These are phyloP conservation scores for Pampusana beccarii DNA, from an alignment of 2,113 vertebrate genomes.

Conservation along the genomic window DNA sequence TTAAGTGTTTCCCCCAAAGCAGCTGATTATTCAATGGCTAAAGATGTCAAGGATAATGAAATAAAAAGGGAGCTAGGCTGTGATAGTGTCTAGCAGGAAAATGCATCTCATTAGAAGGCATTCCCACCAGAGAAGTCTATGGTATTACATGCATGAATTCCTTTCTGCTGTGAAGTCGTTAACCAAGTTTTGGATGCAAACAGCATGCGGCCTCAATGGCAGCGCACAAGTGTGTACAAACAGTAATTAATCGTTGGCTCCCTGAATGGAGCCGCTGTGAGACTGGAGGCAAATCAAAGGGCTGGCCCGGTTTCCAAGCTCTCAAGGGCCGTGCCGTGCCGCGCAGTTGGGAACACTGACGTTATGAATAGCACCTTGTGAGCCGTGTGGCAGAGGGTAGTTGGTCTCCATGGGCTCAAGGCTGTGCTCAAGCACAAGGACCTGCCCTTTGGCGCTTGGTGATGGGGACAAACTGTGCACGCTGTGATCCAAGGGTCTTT, in stretches of 20 bases:
- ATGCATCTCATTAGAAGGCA: constrained; percentile 31
- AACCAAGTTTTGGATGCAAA: constrained; percentile 46
- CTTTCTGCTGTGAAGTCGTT: constrained; percentile 35
- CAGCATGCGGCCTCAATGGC: background rate
- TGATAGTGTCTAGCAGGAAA: background rate
- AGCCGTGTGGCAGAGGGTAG: background rate
- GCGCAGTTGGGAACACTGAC: constrained; percentile 59
- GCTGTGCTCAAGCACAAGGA: constrained; percentile 20
- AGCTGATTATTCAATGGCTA: constrained; percentile 54
- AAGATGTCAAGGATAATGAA: constrained; percentile 62
- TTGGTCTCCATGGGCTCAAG: constrained; percentile 15
- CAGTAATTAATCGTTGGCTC: constrained; percentile 48
- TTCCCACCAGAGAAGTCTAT: constrained; percentile 4
- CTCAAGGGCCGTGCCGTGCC: background rate
- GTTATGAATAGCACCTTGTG: constrained; percentile 55
- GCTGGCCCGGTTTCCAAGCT: background rate
- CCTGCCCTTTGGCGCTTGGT: background rate
- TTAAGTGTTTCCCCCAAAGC: constrained; percentile 51
- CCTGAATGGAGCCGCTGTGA: constrained; percentile 67
- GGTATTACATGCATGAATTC: constrained; percentile 20
- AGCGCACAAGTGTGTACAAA: constrained; percentile 46
- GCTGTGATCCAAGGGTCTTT: constrained; percentile 28
- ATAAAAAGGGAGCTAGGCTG: constrained; percentile 6
- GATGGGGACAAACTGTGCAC: constrained; percentile 20
- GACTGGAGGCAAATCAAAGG: constrained; percentile 56